Base-by-base conservation (phyloP, 2,888 invertebrate genomes). In the Zygaena filipendulae region DNA sequence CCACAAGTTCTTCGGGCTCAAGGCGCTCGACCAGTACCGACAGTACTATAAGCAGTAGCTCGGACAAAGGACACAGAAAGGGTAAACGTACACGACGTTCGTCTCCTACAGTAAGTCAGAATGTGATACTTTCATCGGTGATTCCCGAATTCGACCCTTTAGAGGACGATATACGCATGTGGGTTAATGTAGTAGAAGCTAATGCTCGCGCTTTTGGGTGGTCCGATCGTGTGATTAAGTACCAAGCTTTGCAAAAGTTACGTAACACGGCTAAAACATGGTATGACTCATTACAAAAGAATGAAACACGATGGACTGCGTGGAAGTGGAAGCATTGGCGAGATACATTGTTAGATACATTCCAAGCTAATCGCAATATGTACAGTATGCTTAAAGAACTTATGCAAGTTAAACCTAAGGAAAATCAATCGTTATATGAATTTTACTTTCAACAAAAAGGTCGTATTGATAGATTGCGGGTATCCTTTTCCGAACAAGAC, bases 251-350 rank as follows among this genome's bases (percentile, higher is more conserved):
- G 4, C 44, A 44, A 37, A 47, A 47, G 25, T 38, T 45, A 14
- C 32, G 38, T 4, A 42, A 38, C 29, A 40, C 43, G 1, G 40
- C 45, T 3, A 44, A 47, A 39, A 45, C 44, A 1, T 49, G 49
- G 45, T 36, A 29, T 5, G 39, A 45, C 27, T 42, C 41, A 1
- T 23, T 43, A 1, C 39, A 39, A 28, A 39, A 39, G 35, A 43
- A 35, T 21, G 32, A 42, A 28, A 49, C 45, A 3, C 20, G n/a
- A 4, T 46, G 46, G 45, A 43, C 45, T 12, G 27, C 30, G 5
- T 46, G 46, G 46, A 30, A 28, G 12, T 48, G 46, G 48, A 42
- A 32, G 16, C 24, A 44, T 4, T 49, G 48, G 48, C 43, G 48
- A 2, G 28, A 35, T 25, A 35, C 16, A n/a, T 33, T 46, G 12